Conservation (phyloP, 1,140 invertebrate genomes). For the Reticulitermes speratus region DNA sequence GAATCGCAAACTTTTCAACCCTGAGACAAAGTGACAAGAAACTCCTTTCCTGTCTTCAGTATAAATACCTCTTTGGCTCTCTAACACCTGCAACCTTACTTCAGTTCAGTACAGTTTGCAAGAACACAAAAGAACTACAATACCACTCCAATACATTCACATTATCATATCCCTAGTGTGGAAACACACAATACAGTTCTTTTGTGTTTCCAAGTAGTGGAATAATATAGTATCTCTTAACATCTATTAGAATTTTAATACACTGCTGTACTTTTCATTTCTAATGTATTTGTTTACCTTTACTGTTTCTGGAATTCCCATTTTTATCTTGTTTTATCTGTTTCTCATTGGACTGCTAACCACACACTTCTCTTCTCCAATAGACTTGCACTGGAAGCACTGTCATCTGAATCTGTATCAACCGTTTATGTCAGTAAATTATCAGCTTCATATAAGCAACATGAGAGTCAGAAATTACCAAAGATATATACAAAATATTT, state of each 20-base stretch:
- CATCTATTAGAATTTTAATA: background rate
- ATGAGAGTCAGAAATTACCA: constrained; percentile 5
- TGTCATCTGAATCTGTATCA: background rate
- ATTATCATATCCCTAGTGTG: background rate
- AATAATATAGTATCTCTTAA: background rate
- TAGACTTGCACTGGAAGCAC: no score
- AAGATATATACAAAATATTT: background rate
- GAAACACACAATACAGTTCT: background rate
- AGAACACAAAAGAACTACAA: background rate
- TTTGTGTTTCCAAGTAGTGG: background rate
- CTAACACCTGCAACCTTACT: no score
- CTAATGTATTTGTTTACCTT: background rate
- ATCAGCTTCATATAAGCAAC: background rate
- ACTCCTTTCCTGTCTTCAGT: no score
- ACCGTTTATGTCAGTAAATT: background rate
- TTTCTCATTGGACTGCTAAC: no score
- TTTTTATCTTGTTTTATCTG: background rate
- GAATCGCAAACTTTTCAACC: background rate
- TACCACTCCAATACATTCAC: background rate
- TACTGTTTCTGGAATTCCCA: background rate
- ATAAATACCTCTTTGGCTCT: no score
- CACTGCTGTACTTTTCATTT: background rate
- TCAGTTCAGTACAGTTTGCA: background rate
- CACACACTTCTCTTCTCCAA: no score
- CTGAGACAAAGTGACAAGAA: no score